Evolutionary conservation across 2,797 vertebrate species (phyloP).

Genomic region (Anomalospiza imberbis): DNA sequence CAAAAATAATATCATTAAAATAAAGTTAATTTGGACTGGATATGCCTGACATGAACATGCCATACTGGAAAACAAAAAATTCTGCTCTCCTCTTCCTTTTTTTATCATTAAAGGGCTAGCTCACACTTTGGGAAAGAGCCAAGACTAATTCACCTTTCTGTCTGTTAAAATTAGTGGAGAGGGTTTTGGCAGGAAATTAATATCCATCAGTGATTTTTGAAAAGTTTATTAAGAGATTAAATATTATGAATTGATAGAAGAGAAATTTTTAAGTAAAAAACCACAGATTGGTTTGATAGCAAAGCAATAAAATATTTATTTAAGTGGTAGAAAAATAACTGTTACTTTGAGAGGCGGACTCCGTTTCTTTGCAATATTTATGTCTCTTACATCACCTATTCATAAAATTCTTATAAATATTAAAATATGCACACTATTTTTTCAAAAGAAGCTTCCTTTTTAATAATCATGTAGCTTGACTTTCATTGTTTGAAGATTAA

Average conservation of each 20-base stretch:
- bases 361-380: not conserved
- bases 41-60: not conserved
- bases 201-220: not conserved
- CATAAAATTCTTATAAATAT: slow-evolving; percentile 5
- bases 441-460: not conserved
- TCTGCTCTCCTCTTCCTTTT: not conserved
- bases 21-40: not conserved
- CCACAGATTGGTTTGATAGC: not conserved
- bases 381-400: not conserved
- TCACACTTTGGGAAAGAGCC: not conserved
- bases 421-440: not conserved
- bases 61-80: not conserved
- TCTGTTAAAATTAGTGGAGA: not conserved
- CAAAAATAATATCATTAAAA: not conserved
- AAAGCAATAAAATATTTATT: not conserved
- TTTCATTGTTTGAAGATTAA: not conserved
- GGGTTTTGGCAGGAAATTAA: not conserved
- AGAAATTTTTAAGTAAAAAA: not conserved
- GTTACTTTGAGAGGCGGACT: not conserved
- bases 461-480: not conserved
- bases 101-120: not conserved
- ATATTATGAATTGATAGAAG: not conserved
- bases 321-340: not conserved
- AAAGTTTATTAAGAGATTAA: not conserved
- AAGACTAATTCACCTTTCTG: not conserved